Evolutionary conservation across 2,888 invertebrate species (phyloP).

Genomic region (Cyclophora punctaria): DNA sequence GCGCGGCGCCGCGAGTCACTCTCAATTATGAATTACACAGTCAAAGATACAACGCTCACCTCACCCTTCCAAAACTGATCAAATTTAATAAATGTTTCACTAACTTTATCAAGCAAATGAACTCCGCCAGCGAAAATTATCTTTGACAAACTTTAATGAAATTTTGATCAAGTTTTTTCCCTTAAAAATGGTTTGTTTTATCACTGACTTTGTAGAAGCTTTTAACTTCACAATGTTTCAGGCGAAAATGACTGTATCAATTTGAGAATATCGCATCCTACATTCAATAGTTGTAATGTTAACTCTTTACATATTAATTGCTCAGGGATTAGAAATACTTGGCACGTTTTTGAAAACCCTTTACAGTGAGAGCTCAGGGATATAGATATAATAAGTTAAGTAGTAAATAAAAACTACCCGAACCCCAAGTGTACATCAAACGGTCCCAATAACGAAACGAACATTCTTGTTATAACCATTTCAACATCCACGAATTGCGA

Average conservation of each 20-base stretch:
- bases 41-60: background rate
- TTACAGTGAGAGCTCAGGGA: background rate
- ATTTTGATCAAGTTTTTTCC: background rate
- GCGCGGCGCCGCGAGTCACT: background rate
- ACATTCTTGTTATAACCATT: slow-evolving; percentile 27
- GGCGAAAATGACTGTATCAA: too few relatives aligned
- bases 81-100: slow-evolving; percentile 14
- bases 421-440: slow-evolving; percentile 23
- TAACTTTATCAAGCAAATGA: slow-evolving; percentile 3
- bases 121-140: background rate
- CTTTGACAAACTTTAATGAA: background rate
- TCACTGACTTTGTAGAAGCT: too few relatives aligned
- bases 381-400: slow-evolving; percentile 2
- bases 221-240: too few relatives aligned
- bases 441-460: slow-evolving; percentile 20
- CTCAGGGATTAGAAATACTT: too few relatives aligned
- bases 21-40: slow-evolving; percentile 11
- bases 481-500: slow-evolving; percentile 36
- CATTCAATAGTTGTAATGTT: too few relatives aligned
- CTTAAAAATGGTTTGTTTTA: too few relatives aligned
- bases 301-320: too few relatives aligned
- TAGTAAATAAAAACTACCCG: slow-evolving; percentile 1
- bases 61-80: slow-evolving; percentile 10
- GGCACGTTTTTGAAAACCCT: too few relatives aligned
- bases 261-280: too few relatives aligned